Percentiles rank a stretch among this genome's conserved stretches.
Conservation (phyloP, 2,113 vertebrate species). For the Gracilinanus agilis region DNA sequence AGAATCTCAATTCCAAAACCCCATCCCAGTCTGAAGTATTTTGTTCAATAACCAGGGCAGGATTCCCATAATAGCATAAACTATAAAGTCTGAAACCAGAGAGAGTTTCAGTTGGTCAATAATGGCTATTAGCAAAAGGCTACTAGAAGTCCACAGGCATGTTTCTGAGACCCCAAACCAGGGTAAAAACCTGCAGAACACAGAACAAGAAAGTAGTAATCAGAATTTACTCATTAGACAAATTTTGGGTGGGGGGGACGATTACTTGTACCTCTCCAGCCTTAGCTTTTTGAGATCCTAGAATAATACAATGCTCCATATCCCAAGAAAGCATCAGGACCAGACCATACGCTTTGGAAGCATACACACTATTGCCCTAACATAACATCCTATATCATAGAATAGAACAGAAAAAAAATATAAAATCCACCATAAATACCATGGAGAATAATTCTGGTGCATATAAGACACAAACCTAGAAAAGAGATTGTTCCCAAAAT, state of each 20-base stretch:
- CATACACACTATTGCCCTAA: not conserved
- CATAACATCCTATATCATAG: not conserved
- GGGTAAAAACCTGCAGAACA: not conserved
- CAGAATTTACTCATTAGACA: not conserved
- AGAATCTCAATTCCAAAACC: not conserved
- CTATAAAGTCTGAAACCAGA: not conserved
- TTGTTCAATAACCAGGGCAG: not conserved
- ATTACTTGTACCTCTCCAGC: not conserved
- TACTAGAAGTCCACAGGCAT: not conserved
- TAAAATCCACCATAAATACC: not conserved
- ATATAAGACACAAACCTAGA: not conserved
- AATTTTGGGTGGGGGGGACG: not conserved
- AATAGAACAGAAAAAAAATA: not conserved
- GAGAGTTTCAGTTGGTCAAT: not conserved
- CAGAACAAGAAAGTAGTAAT: not conserved
- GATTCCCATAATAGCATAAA: not conserved
- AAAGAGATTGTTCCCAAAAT: not conserved
- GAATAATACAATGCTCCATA: not conserved
- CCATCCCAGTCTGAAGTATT: not conserved
- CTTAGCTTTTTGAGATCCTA: not conserved
- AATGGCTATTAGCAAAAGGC: not conserved
- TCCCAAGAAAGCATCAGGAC: not conserved
- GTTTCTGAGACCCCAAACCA: not conserved
- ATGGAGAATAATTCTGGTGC: not conserved
- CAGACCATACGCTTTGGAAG: not conserved